A percentile compares a stretch with the other conserved stretches of the same genome.
phyloP scores from a whole-genome alignment of 2,888 invertebrate genomes.

The Dynastes tityus region DNA sequence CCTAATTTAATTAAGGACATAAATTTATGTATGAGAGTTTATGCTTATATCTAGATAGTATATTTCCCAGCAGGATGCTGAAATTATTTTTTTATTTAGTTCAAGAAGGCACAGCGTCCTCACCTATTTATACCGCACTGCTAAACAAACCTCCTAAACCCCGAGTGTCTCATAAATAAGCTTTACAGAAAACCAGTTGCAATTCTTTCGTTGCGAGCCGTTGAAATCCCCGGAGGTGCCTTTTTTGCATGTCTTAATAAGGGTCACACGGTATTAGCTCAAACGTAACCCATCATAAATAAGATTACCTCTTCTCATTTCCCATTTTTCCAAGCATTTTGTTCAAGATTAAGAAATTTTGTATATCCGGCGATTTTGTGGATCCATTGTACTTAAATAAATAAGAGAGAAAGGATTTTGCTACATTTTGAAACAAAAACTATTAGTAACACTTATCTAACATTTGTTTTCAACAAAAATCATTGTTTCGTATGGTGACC shows the following conservation, averaged over 20 bases:
- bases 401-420: too few species aligned
- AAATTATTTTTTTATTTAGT: conserved; percentile 22
- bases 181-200: conserved; percentile 1
- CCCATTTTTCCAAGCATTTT: too few species aligned
- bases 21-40: conserved; percentile 18
- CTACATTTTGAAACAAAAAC: too few species aligned
- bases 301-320: not conserved
- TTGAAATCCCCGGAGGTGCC: conserved; percentile 9
- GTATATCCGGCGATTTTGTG: too few species aligned
- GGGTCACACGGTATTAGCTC: conserved; percentile 8
- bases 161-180: conserved; percentile 15
- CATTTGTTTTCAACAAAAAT: too few species aligned
- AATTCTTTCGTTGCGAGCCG: not conserved
- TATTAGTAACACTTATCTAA: too few species aligned
- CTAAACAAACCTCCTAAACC: conserved; percentile 5
- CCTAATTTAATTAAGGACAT: conserved; percentile 22
- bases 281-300: not conserved
- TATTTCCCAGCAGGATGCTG: conserved; percentile 5
- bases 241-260: conserved; percentile 23
- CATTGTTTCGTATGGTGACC: too few species aligned
- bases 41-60: not conserved
- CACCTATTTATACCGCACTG: conserved; percentile 14
- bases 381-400: too few species aligned
- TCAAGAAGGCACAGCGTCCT: conserved; percentile 1
- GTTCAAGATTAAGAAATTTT: too few species aligned